Conservation (phyloP, 2,888 invertebrate genomes). For the Hydropsyche betteni region DNA sequence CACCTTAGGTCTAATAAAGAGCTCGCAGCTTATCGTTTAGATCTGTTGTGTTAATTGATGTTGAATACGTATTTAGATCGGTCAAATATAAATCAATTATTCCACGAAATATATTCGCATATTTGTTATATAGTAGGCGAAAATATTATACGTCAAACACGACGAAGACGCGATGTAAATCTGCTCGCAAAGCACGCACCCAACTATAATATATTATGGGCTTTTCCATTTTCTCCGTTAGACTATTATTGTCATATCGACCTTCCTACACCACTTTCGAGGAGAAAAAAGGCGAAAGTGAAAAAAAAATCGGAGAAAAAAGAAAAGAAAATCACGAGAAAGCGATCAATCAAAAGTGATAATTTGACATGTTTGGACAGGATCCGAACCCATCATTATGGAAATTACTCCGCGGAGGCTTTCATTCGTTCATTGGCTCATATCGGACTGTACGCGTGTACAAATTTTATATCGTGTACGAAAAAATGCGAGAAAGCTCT, state of each 20-base stretch:
- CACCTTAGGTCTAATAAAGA: constrained; percentile 4
- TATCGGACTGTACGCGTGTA: neutral
- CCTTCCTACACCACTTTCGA: neutral
- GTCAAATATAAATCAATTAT: too few relatives aligned
- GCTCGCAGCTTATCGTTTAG: neutral
- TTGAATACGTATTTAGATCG: too few relatives aligned
- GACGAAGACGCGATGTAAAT: neutral
- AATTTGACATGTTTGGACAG: constrained; percentile 33
- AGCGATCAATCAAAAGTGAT: constrained; percentile 31
- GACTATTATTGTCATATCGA: constrained; percentile 25
- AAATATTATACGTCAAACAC: too few relatives aligned
- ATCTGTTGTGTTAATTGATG: too few relatives aligned
- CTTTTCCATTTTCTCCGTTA: constrained; percentile 7
- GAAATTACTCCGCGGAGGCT: constrained; percentile 19
- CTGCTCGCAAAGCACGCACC: neutral
- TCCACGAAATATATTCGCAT: too few relatives aligned
- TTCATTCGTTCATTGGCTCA: constrained; percentile 26
- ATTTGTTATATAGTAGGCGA: too few relatives aligned
- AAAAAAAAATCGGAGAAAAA: constrained; percentile 9
- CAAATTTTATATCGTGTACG: neutral
- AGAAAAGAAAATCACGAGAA: constrained; percentile 17
- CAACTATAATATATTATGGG: neutral
- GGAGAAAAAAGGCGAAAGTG: constrained; percentile 6
- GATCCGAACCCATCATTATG: constrained; percentile 33
- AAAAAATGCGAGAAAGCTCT: neutral